Percentiles rank a stretch among this genome's conserved stretches.
phyloP scores from a whole-genome alignment of 1,140 invertebrate species.

The Geopemphigus sp. region DNA sequence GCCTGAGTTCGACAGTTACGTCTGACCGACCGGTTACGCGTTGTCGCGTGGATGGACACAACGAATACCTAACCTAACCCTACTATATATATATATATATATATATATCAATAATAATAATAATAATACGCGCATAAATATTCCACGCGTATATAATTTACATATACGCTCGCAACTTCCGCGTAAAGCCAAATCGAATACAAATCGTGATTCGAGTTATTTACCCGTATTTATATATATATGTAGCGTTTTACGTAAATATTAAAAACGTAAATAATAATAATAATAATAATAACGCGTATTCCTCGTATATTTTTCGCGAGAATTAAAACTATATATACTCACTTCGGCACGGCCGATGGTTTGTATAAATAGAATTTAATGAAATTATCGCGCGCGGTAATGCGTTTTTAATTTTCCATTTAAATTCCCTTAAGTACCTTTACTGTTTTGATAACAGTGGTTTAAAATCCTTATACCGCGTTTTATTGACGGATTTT shows the following conservation, averaged over 20 bases:
- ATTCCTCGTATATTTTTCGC: not conserved
- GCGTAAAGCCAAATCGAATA: too few species aligned
- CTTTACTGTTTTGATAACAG: conserved; percentile 44
- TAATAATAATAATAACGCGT: too few species aligned
- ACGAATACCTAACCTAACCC: not conserved
- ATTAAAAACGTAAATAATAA: not conserved
- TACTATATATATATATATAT: not conserved
- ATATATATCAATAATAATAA: not conserved
- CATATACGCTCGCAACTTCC: too few species aligned
- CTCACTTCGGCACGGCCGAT: too few species aligned
- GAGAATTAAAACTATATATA: too few species aligned
- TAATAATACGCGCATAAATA: too few species aligned
- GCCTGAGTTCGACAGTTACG: conserved; percentile 5
- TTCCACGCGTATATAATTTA: too few species aligned
- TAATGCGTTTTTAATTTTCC: conserved; percentile 47
- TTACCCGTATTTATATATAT: too few species aligned
- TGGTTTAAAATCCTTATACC: conserved; percentile 33
- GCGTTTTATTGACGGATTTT: conserved; percentile 37
- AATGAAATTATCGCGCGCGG: conserved; percentile 27
- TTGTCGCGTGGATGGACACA: too few species aligned
- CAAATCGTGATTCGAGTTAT: too few species aligned
- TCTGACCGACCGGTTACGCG: conserved; percentile 18
- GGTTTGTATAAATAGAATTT: not conserved
- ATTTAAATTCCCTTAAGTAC: conserved; percentile 47
- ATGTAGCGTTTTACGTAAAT: not conserved